phyloP scores from a whole-genome alignment of 2,888 invertebrate species.

The Nesidiocoris tenuis region DNA sequence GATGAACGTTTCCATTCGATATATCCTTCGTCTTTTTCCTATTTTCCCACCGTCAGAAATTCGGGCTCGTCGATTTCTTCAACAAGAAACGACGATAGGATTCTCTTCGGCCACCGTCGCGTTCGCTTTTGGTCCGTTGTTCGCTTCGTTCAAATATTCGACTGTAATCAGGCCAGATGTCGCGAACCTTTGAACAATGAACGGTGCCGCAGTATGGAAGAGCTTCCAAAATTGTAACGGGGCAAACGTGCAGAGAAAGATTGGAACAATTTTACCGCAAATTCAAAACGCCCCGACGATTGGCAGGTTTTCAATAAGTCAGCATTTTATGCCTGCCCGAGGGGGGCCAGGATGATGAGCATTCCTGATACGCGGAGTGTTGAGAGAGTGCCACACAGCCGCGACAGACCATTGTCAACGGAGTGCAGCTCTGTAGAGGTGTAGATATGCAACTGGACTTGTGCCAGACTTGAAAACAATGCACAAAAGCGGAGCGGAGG shows the following conservation, averaged over 20 bases:
- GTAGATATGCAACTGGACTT: slow-evolving; percentile 34
- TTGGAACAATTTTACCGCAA: slow-evolving; percentile 11
- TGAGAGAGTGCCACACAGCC: not conserved
- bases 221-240: not conserved
- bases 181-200: not conserved
- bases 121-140: too few species aligned
- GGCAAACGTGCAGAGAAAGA: not conserved
- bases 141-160: not conserved
- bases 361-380: slow-evolving; percentile 8
- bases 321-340: slow-evolving; percentile 21
- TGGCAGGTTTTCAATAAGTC: slow-evolving; percentile 36
- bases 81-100: too few species aligned
- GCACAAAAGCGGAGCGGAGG: slow-evolving; percentile 7
- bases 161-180: not conserved
- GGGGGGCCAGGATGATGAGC: slow-evolving; percentile 3
- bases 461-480: slow-evolving; percentile 29
- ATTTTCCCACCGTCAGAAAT: too few species aligned
- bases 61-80: too few species aligned
- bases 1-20: too few species aligned
- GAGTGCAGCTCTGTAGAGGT: slow-evolving; percentile 8
- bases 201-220: not conserved
- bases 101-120: too few species aligned
- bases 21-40: too few species aligned
- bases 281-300: not conserved
- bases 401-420: not conserved